A percentile compares a stretch with the other conserved stretches of the same genome.
phyloP scores from a whole-genome alignment of 35 echinoderm and acorn worm species.

The Ophioderma brevispina region DNA sequence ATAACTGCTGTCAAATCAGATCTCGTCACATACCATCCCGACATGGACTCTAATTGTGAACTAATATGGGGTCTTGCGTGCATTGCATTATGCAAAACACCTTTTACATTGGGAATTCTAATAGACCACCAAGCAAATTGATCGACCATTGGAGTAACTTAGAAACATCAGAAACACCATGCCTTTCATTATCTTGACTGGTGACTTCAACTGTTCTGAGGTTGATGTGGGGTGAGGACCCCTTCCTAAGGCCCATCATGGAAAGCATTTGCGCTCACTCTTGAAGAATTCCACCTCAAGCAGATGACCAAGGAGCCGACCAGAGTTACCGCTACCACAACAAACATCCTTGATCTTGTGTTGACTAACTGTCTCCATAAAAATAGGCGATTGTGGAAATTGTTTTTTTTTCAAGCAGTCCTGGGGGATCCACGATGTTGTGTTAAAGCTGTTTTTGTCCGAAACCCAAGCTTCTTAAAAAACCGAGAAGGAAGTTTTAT shows the following conservation, averaged over 20 bases:
- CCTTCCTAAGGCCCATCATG: neutral
- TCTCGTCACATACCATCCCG: neutral
- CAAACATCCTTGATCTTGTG: neutral
- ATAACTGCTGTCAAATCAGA: no score
- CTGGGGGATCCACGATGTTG: neutral
- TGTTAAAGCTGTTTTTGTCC: neutral
- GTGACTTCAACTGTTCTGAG: constrained; percentile 32
- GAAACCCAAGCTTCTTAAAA: neutral
- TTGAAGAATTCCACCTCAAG: neutral
- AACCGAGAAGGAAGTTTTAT: constrained; percentile 1
- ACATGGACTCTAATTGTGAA: constrained; percentile 10
- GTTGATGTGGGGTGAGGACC: no score
- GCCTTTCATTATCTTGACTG: neutral
- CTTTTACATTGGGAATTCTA: constrained; percentile 6
- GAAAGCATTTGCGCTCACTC: neutral
- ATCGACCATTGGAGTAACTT: neutral
- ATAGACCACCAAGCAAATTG: neutral
- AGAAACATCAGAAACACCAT: neutral
- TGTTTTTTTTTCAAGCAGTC: neutral
- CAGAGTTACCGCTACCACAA: neutral
- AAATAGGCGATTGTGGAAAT: neutral
- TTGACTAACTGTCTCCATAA: neutral
- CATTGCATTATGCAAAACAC: constrained; percentile 22
- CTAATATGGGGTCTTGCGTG: constrained; percentile 17
- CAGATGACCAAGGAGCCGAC: neutral